Evolutionary conservation across 1,140 invertebrate genomes (phyloP), one percentile per base, ranked within the genome.

Genomic region (Calephelis virginiensis): DNA sequence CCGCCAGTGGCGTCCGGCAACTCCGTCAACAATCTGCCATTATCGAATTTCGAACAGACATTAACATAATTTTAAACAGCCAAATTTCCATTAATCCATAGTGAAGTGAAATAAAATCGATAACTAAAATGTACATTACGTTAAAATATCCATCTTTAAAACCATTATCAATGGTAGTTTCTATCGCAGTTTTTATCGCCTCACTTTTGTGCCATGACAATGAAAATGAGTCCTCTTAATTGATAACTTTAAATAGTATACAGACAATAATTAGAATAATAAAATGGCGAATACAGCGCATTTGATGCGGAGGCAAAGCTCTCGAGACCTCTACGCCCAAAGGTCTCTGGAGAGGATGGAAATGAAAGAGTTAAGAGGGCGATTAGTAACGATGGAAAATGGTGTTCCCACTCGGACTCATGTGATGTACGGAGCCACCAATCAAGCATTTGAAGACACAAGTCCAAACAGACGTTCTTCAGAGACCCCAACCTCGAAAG

Each of bases 221-320:
- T 49, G 83, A 89, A 48, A 73, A 81, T 14, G 80, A 88, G 61
- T 75, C 76, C 14, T 74, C 74, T 63, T 86, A 78, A 77, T 71
- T 37, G 11, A 38, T 7, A 60, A 72, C 28, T 67, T 66, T 69
- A 71, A 67, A 71, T 64, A 71, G 73, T 76, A 77, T 65, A 48
- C 70, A 63, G 75, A 77, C 73, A 78, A 82, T 83, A 82, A 81
- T 64, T 68, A 71, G 43, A 47, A 64, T 17, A 67, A 70, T 69
- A 90, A 80, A 83, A 97, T 97, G 96, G 96, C 96, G 73, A 97
- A 97, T 89, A 96, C 96, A 70, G 96, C 96, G 64, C 96, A 97
- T 90, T 92, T 97, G 75, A 95, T 97, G 70, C 93, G 96, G 49
- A 93, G 96, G 65, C 96, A 97, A 90, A 97, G 96, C 84, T 97